These are phyloP conservation scores for Tupaia tana DNA, from an alignment of 2,113 vertebrate genomes.

Conservation along the genomic window DNA sequence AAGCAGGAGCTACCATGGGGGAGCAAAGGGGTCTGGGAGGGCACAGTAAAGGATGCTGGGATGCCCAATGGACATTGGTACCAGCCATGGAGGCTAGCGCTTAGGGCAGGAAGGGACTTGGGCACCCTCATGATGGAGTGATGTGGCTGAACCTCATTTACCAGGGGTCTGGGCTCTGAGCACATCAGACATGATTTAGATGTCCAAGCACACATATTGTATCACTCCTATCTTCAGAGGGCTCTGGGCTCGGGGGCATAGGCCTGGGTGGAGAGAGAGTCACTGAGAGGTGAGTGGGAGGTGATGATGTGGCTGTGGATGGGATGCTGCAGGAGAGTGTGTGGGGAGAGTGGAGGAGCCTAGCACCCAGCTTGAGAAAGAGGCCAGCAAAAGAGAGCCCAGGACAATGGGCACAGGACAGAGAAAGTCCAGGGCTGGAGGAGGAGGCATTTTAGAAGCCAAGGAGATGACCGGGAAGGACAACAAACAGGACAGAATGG, in stretches of 20 bases:
- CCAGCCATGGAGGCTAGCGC: fast-evolving
- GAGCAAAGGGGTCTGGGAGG: background rate
- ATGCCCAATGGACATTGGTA: fast-evolving
- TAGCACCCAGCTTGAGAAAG: background rate
- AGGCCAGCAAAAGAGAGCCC: background rate
- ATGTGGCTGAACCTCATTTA: fast-evolving
- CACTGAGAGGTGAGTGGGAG: background rate
- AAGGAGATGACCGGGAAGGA: background rate
- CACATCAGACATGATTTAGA: fast-evolving
- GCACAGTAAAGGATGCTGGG: background rate
- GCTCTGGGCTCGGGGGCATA: background rate
- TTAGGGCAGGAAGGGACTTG: background rate
- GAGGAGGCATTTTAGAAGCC: fast-evolving
- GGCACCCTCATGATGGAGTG: background rate
- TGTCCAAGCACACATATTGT: fast-evolving
- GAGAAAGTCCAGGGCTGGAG: background rate
- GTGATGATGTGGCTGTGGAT: fast-evolving
- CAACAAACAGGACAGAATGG: background rate
- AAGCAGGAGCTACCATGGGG: background rate
- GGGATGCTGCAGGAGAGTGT: background rate
- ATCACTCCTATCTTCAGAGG: background rate
- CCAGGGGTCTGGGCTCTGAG: background rate
- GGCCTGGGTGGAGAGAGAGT: background rate
- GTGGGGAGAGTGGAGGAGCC: background rate
- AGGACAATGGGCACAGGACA: fast-evolving